A percentile compares a stretch with the other conserved stretches of the same genome.
phyloP scores from a whole-genome alignment of 2,888 invertebrate species.

The Leucophenga maculata region DNA sequence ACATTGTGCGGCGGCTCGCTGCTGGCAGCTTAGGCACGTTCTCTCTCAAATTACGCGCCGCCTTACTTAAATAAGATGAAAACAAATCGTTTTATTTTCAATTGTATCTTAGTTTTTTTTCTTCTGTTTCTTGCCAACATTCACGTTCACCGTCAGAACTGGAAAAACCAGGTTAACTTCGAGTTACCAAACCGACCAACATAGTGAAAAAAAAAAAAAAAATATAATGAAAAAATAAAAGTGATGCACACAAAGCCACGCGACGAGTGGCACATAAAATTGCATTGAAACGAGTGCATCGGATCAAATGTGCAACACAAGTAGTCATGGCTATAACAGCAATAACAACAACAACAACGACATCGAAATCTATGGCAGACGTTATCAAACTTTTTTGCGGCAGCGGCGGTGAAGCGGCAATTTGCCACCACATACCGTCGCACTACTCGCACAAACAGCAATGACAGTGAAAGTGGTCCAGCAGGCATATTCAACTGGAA shows the following conservation, averaged over 20 bases:
- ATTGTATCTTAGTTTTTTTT: not conserved
- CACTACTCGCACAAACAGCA: slow-evolving; percentile 45
- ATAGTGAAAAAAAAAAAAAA: not conserved
- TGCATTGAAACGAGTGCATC: slow-evolving; percentile 10
- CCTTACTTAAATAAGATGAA: slow-evolving; percentile 18
- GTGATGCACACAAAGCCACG: slow-evolving; percentile 7
- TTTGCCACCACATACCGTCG: not conserved
- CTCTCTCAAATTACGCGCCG: slow-evolving; percentile 12
- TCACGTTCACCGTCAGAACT: slow-evolving; percentile 15
- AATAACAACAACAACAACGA: slow-evolving; percentile 13
- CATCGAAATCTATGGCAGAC: slow-evolving; percentile 26
- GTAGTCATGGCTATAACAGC: slow-evolving; percentile 9
- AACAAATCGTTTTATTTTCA: slow-evolving; percentile 2
- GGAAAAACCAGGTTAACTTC: slow-evolving; percentile 24
- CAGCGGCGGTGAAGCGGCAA: not conserved
- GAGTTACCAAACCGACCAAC: slow-evolving; percentile 16
- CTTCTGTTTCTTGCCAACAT: not conserved
- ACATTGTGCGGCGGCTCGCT: too few relatives aligned
- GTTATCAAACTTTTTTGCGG: not conserved
- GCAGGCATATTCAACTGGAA: slow-evolving; percentile 33
- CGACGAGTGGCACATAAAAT: slow-evolving; percentile 15
- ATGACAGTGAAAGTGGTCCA: slow-evolving; percentile 62
- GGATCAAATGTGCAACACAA: slow-evolving; percentile 16
- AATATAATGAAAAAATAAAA: slow-evolving; percentile 6
- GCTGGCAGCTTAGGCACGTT: too few relatives aligned